Base-by-base conservation (phyloP, 2,888 invertebrate species). In the Ganaspis brasiliensis region DNA sequence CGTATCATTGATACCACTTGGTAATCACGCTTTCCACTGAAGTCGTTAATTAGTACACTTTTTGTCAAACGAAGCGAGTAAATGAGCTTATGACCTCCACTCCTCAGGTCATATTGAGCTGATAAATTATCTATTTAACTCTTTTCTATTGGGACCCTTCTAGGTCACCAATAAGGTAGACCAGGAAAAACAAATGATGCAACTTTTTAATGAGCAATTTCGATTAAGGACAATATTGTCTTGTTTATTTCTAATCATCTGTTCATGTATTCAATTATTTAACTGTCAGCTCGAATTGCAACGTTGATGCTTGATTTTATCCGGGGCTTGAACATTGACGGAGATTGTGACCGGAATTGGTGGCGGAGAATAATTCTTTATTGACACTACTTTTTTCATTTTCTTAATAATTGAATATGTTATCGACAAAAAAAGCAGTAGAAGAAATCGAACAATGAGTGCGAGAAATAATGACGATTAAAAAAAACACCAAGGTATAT, bases 21-120 rank as follows among this genome's bases (percentile, higher is more conserved):
- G 67, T 67, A 67, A 67, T 67, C 67, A 67, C 16, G 45, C 67
- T 67, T 67, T 67, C 67, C 67, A 45, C 45, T 45, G 67, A 67
- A 67, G 67, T 45, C 45, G 45, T 45, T 67, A 67, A 67, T 67
- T 67, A 67, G 45, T 67, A 67, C 2, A 45, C 40, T 40, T 67
- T 67, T 67, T 45, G 67, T 67, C 24, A 45, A n/a, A n/a, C 67
- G n/a, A 40, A 21, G 40, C 40, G 14, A 45, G 67, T 67, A 67
- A 59, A 67, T 67, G 67, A 45, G 26, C 67, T 24, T 67, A 14
- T 45, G 40, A 67, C 67, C 67, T 40, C 45, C 19, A 24, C 24
- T 19, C 6, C 21, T 45, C 10, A 40, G 67, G 67, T 67, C 45
- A 67, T 26, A 45, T 21, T 40, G n/a, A 24, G 21, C 45, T 45